Conservation (phyloP, 1,140 invertebrate genomes). For the Anastrepha obliqua region DNA sequence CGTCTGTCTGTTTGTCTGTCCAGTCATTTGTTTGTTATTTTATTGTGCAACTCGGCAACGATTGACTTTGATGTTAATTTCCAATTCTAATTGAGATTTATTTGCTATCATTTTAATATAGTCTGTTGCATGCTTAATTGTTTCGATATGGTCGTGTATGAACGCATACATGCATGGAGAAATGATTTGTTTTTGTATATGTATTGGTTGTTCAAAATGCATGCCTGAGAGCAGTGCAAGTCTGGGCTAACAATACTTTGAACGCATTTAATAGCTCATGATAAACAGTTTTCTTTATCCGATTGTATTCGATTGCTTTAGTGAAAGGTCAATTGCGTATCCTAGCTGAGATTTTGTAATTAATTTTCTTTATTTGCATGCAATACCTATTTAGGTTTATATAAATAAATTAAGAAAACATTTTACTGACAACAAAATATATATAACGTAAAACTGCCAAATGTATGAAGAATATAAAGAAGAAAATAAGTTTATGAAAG, state of each 20-base stretch:
- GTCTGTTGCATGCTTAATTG: not conserved
- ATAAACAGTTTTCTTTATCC: slow-evolving; percentile 28
- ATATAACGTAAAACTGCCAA: too few species aligned
- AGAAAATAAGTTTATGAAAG: too few species aligned
- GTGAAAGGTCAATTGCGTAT: slow-evolving; percentile 9
- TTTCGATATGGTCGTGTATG: not conserved
- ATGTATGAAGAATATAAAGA: too few species aligned
- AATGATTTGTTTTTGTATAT: too few species aligned
- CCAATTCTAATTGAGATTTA: slow-evolving; percentile 39
- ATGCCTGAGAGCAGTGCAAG: too few species aligned
- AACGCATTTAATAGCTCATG: not conserved
- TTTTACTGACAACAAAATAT: too few species aligned
- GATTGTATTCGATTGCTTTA: slow-evolving; percentile 24
- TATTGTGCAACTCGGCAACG: not conserved
- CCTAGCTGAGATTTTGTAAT: slow-evolving; percentile 15
- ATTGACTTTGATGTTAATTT: slow-evolving; percentile 37
- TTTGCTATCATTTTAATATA: slow-evolving; percentile 27
- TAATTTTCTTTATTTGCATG: slow-evolving; percentile 6
- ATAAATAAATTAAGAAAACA: too few species aligned
- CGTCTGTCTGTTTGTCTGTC: not conserved
- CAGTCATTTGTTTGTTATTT: not conserved
- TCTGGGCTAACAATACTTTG: not conserved
- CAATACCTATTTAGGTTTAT: too few species aligned
- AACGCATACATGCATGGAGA: not conserved
- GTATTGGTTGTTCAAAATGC: too few species aligned